phyloP scores from a whole-genome alignment of 2,113 vertebrate genomes.

The Tetraodon nigroviridis region DNA sequence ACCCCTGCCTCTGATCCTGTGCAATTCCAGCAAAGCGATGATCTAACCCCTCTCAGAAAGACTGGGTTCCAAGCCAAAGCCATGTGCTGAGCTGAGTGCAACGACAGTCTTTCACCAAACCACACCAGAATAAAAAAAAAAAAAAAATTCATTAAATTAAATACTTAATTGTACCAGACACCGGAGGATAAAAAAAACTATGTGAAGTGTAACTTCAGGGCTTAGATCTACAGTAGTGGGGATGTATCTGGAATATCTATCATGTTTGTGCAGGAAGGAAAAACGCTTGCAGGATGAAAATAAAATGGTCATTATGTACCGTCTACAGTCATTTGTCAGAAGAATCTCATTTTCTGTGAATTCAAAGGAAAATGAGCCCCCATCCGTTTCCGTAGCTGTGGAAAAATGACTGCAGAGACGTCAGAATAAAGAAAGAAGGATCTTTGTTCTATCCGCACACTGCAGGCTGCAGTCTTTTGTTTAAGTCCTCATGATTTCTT shows the following conservation, averaged over 20 bases:
- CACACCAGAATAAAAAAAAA: too few species aligned
- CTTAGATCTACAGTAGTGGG: neutral
- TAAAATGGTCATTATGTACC: conserved; percentile 48
- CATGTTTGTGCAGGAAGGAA: conserved; percentile 30
- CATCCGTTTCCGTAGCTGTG: conserved; percentile 40
- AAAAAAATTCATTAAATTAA: neutral
- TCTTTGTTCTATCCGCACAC: conserved; percentile 52
- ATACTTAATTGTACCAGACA: conserved; percentile 2
- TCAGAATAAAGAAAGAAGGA: conserved; percentile 63
- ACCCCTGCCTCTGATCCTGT: too few species aligned
- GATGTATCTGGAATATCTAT: conserved; percentile 19
- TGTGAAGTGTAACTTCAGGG: conserved; percentile 8
- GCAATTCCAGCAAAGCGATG: too few species aligned
- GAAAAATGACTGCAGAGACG: conserved; percentile 53
- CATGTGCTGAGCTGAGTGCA: too few species aligned
- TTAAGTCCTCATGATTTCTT: conserved; percentile 41
- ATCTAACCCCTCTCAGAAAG: too few species aligned
- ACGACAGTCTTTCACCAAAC: too few species aligned
- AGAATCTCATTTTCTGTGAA: conserved; percentile 53
- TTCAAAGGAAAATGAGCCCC: conserved; percentile 36
- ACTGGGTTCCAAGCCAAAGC: too few species aligned
- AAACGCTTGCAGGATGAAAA: conserved; percentile 40
- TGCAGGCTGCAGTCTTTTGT: conserved; percentile 49
- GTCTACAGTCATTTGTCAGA: conserved; percentile 52
- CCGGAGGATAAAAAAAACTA: conserved; percentile 1